These are phyloP conservation scores for Cotesia chilonis DNA, from an alignment of 1,140 invertebrate species.

Conservation along the genomic window DNA sequence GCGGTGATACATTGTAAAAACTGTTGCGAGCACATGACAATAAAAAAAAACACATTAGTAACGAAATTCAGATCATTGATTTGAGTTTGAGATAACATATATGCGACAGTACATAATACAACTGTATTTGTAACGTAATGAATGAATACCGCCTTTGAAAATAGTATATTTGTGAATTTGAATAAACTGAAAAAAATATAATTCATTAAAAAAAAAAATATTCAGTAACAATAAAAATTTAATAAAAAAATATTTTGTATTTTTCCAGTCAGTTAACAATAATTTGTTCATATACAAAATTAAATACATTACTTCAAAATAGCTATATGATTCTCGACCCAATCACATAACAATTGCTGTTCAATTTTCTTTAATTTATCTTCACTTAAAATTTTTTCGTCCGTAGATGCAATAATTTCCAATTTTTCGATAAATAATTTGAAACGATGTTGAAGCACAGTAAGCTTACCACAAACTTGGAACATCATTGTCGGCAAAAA, in stretches of 20 bases:
- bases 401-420: not conserved
- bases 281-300: not conserved
- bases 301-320: slow-evolving; percentile 8
- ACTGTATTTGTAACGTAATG: slow-evolving; percentile 4
- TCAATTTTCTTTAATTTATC: not conserved
- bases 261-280: not conserved
- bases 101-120: slow-evolving; percentile 2
- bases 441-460: slow-evolving; percentile 1
- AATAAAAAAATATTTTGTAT: not conserved
- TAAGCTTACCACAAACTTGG: slow-evolving; percentile 14
- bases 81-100: not conserved
- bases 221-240: not conserved
- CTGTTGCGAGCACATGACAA: not conserved
- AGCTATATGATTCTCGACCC: not conserved
- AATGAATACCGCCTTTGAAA: slow-evolving; percentile 3
- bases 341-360: not conserved
- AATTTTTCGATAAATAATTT: not conserved
- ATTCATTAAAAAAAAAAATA: not conserved
- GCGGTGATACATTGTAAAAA: slow-evolving; percentile 7
- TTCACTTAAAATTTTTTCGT: not conserved
- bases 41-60: slow-evolving; percentile 9
- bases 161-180: not conserved
- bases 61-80: not conserved
- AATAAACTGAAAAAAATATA: slow-evolving; percentile 1
- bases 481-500: slow-evolving; percentile 9